phyloP scores from a whole-genome alignment of 2,888 invertebrate genomes.

The Flexamia atlantica region DNA sequence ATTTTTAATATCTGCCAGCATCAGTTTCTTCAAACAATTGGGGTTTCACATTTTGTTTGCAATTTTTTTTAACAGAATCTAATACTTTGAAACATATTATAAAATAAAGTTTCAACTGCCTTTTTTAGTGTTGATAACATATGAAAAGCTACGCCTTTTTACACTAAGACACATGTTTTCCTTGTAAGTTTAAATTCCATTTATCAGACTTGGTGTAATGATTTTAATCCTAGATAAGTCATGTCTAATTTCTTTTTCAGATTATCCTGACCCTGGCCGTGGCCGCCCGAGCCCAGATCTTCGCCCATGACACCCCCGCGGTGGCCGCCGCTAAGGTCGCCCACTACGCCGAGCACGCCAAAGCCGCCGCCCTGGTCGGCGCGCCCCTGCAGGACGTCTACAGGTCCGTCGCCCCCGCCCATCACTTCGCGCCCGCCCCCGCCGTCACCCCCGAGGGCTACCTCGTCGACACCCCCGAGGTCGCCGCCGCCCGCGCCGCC shows the following conservation, averaged over 20 bases:
- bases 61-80: no score
- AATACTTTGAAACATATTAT: no score
- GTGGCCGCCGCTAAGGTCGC: slow-evolving; percentile 40
- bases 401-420: slow-evolving; percentile 6
- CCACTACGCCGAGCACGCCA: slow-evolving; percentile 39
- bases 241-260: background rate
- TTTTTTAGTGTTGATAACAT: no score
- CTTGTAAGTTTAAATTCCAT: no score
- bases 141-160: no score
- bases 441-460: slow-evolving; percentile 37
- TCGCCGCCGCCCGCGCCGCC: slow-evolving; percentile 72
- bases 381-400: slow-evolving; percentile 20
- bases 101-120: no score
- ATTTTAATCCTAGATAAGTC: no score
- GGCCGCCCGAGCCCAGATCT: background rate
- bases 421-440: slow-evolving; percentile 6
- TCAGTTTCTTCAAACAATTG: no score
- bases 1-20: no score
- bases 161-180: no score
- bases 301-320: slow-evolving; percentile 25
- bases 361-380: slow-evolving; percentile 14
- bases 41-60: no score
- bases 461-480: slow-evolving; percentile 71
- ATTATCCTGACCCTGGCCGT: slow-evolving; percentile 18
- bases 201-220: no score